phyloP scores from a whole-genome alignment of 1,140 invertebrate genomes.

The silkworm (Bombyx mori) region ASM3026992v2 NC_085107.1:9725001-9725500 shows the following conservation, averaged over 20 bases:
- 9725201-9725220: slow-evolving; percentile 45
- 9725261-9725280: slow-evolving; percentile 22
- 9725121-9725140: slow-evolving; percentile 20
- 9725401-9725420: slow-evolving; percentile 36
- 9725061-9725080: slow-evolving; percentile 39
- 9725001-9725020: slow-evolving; percentile 60
- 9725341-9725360: too few species aligned
- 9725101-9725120: slow-evolving; percentile 20
- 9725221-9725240: slow-evolving; percentile 59
- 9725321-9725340: slow-evolving; percentile 7
- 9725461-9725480: slow-evolving; percentile 34
- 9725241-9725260: slow-evolving; percentile 42
- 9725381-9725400: slow-evolving; percentile 12
- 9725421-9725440: slow-evolving; percentile 22
- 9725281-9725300: slow-evolving; percentile 9
- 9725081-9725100: slow-evolving; percentile 51
- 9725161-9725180: slow-evolving; percentile 49
- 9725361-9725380: too few species aligned
- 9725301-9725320: slow-evolving; percentile 18
- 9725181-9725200: slow-evolving; percentile 34
- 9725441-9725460: slow-evolving; percentile 60
- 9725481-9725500: neutral
- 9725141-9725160: slow-evolving; percentile 17
- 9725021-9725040: slow-evolving; percentile 43
- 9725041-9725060: slow-evolving; percentile 62